phyloP scores from a whole-genome alignment of 2,888 invertebrate genomes.

The Didymodactylos carnosus region DNA sequence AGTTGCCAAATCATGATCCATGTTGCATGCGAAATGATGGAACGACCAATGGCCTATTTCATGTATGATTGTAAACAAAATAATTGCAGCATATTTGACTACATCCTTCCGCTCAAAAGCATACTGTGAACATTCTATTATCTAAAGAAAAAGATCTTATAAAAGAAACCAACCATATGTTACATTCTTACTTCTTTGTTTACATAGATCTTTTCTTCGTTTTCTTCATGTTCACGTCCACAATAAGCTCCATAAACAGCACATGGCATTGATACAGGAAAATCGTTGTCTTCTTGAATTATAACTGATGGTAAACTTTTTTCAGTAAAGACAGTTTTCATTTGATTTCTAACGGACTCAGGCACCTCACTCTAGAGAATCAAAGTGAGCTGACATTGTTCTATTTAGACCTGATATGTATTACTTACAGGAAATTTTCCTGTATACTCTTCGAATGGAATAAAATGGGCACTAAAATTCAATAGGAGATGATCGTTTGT shows the following conservation, averaged over 20 bases:
- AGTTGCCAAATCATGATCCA: neutral
- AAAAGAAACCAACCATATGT: neutral
- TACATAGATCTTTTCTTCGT: neutral
- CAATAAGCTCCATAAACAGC: neutral
- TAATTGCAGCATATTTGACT: neutral
- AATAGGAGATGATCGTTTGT: neutral
- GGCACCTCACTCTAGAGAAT: neutral
- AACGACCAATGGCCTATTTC: neutral
- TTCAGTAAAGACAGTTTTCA: neutral
- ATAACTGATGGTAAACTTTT: neutral
- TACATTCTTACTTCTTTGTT: neutral
- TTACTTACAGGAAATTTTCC: neutral
- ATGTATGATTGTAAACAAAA: neutral
- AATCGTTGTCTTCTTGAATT: neutral
- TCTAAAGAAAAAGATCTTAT: neutral
- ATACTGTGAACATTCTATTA: neutral
- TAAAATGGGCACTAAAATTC: neutral
- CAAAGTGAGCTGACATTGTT: neutral
- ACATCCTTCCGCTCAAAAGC: neutral
- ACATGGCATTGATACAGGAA: neutral
- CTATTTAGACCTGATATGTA: neutral
- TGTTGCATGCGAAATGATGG: neutral
- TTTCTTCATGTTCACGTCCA: neutral
- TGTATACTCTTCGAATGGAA: neutral
- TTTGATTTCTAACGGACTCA: neutral